A percentile compares a stretch with the other conserved stretches of the same genome.
Evolutionary conservation across 2,113 vertebrate species (phyloP).

Genomic region (Rhinopithecus roxellana): DNA sequence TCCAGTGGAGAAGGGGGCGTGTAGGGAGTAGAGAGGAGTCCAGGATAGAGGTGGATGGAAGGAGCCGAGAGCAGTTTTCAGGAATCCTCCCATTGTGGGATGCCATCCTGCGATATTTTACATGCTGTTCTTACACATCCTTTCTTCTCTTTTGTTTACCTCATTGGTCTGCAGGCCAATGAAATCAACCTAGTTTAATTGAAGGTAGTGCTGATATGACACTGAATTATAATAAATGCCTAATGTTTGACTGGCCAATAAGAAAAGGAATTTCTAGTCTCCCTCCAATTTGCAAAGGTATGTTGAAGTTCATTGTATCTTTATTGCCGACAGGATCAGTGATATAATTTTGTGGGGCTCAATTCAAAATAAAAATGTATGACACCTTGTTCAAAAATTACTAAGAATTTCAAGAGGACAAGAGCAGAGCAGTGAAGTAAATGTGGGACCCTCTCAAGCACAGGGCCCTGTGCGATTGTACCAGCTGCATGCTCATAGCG

Average conservation of each 20-base stretch:
- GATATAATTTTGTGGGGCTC: not conserved
- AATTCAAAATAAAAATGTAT: not conserved
- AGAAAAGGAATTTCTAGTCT: not conserved
- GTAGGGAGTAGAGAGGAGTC: too few relatives aligned
- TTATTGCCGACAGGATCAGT: not conserved
- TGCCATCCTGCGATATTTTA: not conserved
- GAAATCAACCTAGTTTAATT: not conserved
- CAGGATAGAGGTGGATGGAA: not conserved
- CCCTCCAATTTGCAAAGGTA: not conserved
- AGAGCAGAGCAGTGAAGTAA: too few relatives aligned
- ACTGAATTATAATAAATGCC: not conserved
- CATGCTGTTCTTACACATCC: not conserved
- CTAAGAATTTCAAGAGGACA: not conserved
- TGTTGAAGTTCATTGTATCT: not conserved
- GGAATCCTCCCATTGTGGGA: not conserved
- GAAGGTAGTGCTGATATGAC: not conserved
- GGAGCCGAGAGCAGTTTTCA: too few relatives aligned
- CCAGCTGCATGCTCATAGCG: too few relatives aligned
- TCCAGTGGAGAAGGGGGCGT: not conserved
- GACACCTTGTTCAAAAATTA: not conserved
- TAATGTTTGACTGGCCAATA: not conserved
- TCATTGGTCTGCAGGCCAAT: not conserved
- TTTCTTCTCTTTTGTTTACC: not conserved
- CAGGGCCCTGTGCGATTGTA: too few relatives aligned
- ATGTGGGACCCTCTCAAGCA: not conserved